A percentile compares a stretch with the other conserved stretches of the same genome.
Conservation (phyloP, 2,888 invertebrate species). For the Noctua janthina region DNA sequence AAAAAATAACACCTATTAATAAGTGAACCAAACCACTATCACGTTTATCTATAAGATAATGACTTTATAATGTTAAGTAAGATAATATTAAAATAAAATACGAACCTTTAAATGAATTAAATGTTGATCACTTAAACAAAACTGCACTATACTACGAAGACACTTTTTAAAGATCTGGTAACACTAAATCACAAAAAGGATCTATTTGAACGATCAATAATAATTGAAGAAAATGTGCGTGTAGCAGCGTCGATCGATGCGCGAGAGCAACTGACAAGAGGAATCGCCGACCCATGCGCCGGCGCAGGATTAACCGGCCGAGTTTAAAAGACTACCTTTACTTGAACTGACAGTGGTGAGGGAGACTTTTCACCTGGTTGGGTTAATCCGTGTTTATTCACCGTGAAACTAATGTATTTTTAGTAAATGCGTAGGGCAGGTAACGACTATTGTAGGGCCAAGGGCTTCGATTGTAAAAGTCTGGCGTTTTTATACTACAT, state of each 20-base stretch:
- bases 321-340: conserved; percentile 69
- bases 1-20: conserved; percentile 38
- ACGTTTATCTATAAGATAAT: conserved; percentile 80
- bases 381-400: conserved; percentile 82
- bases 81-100: conserved; percentile 71
- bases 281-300: conserved; percentile 83
- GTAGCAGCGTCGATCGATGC: conserved; percentile 82
- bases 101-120: conserved; percentile 67
- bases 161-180: conserved; percentile 52
- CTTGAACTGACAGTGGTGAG: conserved; percentile 7
- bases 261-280: conserved; percentile 86
- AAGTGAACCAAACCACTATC: conserved; percentile 82
- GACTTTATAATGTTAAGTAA: conserved; percentile 72
- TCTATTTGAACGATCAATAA: conserved; percentile 81
- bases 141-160: conserved; percentile 62
- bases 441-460: conserved; percentile 84
- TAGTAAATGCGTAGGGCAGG: conserved; percentile 87
- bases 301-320: conserved; percentile 79
- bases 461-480: conserved; percentile 79
- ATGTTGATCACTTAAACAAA: conserved; percentile 62
- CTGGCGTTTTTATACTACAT: conserved; percentile 52
- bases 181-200: conserved; percentile 76
- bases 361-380: conserved; percentile 61
- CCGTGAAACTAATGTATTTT: conserved; percentile 87
- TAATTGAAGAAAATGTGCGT: conserved; percentile 64